A percentile compares a stretch with the other conserved stretches of the same genome.
Conservation (phyloP, 2,888 invertebrate genomes). For the Sepioteuthis lessoniana region DNA sequence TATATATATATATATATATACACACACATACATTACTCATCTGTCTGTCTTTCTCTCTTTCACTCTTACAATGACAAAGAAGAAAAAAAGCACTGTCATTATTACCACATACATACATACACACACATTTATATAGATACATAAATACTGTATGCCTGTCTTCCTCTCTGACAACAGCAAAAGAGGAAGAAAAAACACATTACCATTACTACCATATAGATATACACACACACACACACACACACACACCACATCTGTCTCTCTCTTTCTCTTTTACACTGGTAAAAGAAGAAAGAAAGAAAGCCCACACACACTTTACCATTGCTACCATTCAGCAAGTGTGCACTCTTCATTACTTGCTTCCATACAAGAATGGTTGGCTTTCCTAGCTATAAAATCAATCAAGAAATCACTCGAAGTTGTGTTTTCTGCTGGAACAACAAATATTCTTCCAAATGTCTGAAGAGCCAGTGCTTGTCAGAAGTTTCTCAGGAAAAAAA, state of each 20-base stretch:
- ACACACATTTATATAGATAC: too few species aligned
- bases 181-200: too few species aligned
- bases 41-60: too few species aligned
- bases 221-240: too few species aligned
- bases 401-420: background rate
- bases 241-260: background rate
- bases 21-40: too few species aligned
- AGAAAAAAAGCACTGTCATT: too few species aligned
- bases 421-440: background rate
- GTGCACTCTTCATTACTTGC: background rate
- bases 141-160: too few species aligned
- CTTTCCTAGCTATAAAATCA: background rate
- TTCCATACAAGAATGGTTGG: background rate
- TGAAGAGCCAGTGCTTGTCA: background rate
- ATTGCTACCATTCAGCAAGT: background rate
- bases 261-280: background rate
- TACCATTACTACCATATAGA: too few species aligned
- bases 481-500: background rate
- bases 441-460: background rate
- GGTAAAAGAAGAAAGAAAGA: background rate
- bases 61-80: too few species aligned
- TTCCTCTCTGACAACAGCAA: too few species aligned
- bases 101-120: too few species aligned
- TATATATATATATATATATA: too few species aligned
- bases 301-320: background rate